phyloP scores from a whole-genome alignment of 2,888 invertebrate genomes.

The Orthosia gothica region DNA sequence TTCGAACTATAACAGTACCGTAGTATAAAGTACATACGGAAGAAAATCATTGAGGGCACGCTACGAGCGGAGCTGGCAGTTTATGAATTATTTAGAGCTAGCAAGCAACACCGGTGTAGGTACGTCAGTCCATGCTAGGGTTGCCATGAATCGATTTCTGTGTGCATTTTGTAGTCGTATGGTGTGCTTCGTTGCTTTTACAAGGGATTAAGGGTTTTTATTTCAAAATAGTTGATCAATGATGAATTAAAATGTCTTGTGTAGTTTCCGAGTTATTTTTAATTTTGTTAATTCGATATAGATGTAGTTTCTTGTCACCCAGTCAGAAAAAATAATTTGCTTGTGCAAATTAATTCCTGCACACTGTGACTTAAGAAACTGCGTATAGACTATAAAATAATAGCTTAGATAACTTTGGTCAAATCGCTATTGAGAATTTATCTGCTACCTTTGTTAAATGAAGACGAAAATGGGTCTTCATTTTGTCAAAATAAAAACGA shows the following conservation, averaged over 20 bases:
- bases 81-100: constrained; percentile 78
- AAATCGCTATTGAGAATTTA: too few relatives aligned
- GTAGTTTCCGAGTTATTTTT: background rate
- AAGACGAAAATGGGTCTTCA: background rate
- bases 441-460: too few relatives aligned
- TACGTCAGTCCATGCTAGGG: constrained; percentile 66
- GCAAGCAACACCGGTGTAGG: constrained; percentile 72
- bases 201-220: background rate
- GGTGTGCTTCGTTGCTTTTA: background rate
- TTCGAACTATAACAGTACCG: background rate
- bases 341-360: too few relatives aligned
- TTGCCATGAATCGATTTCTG: constrained; percentile 48
- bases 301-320: too few relatives aligned
- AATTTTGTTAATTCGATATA: too few relatives aligned
- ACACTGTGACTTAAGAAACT: too few relatives aligned
- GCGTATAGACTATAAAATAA: too few relatives aligned
- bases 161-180: constrained; percentile 32
- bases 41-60: constrained; percentile 61
- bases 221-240: background rate
- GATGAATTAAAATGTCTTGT: background rate
- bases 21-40: constrained; percentile 28
- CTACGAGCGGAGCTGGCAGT: constrained; percentile 56
- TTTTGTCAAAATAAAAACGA: background rate
- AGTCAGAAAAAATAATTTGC: too few relatives aligned
- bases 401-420: too few relatives aligned